Percentiles rank a stretch among this genome's conserved stretches.
phyloP scores from a whole-genome alignment of 1,140 invertebrate genomes.

The Ladona fulva region DNA sequence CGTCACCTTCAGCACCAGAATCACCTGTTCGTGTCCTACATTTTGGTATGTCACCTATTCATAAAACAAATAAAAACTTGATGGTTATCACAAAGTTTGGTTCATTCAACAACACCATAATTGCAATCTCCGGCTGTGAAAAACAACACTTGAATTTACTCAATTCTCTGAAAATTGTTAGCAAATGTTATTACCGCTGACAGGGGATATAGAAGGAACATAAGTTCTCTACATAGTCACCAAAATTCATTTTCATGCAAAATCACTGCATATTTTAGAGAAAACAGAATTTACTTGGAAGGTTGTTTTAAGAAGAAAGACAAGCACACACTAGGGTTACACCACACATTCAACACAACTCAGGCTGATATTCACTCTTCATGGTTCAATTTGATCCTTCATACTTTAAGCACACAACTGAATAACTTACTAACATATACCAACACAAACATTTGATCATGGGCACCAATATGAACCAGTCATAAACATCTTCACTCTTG shows the following conservation, averaged over 20 bases:
- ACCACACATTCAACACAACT: neutral
- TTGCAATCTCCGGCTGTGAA: neutral
- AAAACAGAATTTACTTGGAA: neutral
- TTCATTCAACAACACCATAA: neutral
- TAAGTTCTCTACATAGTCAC: neutral
- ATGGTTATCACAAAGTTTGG: neutral
- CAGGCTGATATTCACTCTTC: constrained; percentile 2
- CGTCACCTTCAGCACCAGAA: neutral
- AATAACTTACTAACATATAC: neutral
- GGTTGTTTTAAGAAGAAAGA: neutral
- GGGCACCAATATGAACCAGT: neutral
- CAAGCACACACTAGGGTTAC: constrained; percentile 3
- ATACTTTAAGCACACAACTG: neutral
- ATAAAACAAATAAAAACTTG: constrained; percentile 1
- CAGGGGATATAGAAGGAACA: neutral
- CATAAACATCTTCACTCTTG: neutral
- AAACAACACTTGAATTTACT: neutral
- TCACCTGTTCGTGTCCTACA: neutral
- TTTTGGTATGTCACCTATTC: neutral
- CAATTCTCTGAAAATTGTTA: neutral
- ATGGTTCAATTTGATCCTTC: neutral
- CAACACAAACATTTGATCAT: neutral
- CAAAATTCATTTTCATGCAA: neutral
- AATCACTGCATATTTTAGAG: neutral
- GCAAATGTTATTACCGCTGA: neutral